Evolutionary conservation across 37 sponge, comb jelly and placozoan genomes (phyloP).

Genomic region (Crambe crambe): DNA sequence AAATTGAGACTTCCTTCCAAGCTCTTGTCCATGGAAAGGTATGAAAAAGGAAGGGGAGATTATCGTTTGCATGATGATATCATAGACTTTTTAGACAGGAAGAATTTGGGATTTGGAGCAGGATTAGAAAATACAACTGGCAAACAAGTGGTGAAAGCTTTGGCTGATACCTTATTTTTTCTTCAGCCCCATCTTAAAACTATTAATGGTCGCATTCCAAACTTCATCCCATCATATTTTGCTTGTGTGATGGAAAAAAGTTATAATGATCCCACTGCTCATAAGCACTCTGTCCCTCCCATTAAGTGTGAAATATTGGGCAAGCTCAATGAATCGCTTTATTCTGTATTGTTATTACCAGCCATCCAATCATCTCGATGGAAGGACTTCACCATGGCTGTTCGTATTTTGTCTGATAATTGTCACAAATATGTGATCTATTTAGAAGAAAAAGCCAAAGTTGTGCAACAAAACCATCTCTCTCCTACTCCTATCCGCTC

Average conservation of each 20-base stretch:
- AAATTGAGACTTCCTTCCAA: background rate
- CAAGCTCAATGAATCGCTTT: background rate
- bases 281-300: background rate
- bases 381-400: background rate
- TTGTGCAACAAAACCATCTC: background rate
- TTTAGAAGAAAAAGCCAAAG: background rate
- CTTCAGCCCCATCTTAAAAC: constrained; percentile 3
- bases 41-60: constrained; percentile 3
- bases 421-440: background rate
- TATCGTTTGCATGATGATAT: constrained; percentile 6
- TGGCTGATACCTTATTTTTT: background rate
- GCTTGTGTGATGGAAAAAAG: background rate
- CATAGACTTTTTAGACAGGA: background rate
- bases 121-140: constrained; percentile 6
- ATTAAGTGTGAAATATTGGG: background rate
- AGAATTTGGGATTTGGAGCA: background rate
- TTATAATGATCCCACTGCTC: background rate
- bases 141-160: background rate
- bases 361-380: background rate
- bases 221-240: background rate
- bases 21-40: background rate
- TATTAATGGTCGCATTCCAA: background rate
- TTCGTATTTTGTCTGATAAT: background rate
- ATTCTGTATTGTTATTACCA: background rate
- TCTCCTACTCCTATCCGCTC: background rate